Evolutionary conservation across 2,888 invertebrate species (phyloP), one percentile per base, ranked within the genome.

Genomic region (Diaphora mendica): DNA sequence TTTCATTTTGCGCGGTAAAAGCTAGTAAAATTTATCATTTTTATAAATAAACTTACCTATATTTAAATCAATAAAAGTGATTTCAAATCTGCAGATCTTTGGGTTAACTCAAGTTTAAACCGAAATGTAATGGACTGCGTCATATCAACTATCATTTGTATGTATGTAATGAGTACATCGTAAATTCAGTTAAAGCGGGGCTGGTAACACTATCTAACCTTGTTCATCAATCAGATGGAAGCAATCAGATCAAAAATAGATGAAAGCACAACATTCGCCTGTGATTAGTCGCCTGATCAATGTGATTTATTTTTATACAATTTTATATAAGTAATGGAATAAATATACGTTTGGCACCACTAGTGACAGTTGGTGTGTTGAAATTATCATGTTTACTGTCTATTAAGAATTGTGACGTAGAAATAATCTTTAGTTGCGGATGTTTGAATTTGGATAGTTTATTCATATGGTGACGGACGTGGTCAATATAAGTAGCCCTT

Each of bases 211-310:
- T 70, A 66, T 72, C 77, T 69, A 86, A 85, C 88, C 86, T 89
- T 87, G 85, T 80, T 35, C 84, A 85, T 85, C 85, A 84, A 88
- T 88, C 85, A 85, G 84, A 80, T 84, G 78, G 80, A 85, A 86
- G 85, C 87, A 87, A 90, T 90, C 87, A 83, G 51, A 83, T 86
- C 90, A 81, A 81, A 92, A 93, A 94, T 93, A 93, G 92, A 92
- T 88, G 86, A 89, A 90, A 91, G 89, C 88, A 77, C 76, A 77
- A 78, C 84, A 82, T 83, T 80, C 76, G 79, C 76, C 81, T 83
- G 81, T 77, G 82, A 79, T 82, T 79, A 84, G 81, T 79, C 80
- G 79, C 80, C 85, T 84, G 84, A 79, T 80, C 78, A 79, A 74
- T 79, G 69, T 65, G 72, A 77, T 85, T 84, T 80, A 75, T 82